phyloP scores from a whole-genome alignment of 2,797 vertebrate genomes.

The Megalops cyprinoides region DNA sequence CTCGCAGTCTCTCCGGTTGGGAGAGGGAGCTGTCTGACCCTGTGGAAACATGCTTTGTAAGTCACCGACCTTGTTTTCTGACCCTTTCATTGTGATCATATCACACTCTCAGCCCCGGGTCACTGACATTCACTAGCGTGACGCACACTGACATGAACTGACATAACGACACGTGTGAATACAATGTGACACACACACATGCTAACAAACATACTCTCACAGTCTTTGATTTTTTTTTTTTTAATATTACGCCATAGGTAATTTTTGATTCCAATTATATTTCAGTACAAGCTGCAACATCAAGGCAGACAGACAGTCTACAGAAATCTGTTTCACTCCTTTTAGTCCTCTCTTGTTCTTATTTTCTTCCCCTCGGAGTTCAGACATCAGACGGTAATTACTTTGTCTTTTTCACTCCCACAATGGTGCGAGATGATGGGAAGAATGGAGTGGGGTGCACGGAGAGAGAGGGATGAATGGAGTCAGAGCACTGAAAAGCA shows the following conservation, averaged over 20 bases:
- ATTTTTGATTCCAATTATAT: neutral
- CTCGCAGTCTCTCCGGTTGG: conserved; percentile 36
- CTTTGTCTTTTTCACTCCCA: neutral
- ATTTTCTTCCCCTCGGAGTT: neutral
- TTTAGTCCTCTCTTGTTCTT: neutral
- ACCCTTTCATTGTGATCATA: neutral
- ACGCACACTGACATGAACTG: no score
- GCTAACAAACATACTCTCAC: neutral
- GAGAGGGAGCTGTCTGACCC: neutral
- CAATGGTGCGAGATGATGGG: neutral
- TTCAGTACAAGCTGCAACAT: neutral
- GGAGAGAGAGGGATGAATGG: neutral
- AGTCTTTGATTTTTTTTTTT: neutral
- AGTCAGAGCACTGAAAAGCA: neutral
- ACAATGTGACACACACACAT: neutral
- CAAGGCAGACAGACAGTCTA: neutral
- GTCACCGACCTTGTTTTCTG: neutral
- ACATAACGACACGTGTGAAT: neutral
- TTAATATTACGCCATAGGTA: neutral
- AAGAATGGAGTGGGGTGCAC: neutral
- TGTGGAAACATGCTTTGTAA: neutral
- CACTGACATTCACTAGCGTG: neutral
- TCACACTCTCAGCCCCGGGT: neutral
- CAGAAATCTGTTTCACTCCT: neutral
- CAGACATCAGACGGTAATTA: neutral